Conservation (phyloP, 2,888 invertebrate genomes). For the Brenthis ino region DNA sequence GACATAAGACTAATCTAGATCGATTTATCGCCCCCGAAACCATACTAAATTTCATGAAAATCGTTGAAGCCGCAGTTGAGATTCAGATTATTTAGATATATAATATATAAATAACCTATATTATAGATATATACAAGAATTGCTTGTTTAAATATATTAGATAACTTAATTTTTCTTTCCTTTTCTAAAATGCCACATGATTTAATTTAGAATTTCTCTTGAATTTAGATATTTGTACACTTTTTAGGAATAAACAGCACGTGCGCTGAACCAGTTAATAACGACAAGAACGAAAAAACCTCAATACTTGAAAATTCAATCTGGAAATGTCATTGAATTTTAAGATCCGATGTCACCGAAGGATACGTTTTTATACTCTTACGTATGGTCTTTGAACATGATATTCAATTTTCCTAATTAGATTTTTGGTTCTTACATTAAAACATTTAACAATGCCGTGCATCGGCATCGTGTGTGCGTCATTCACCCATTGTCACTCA, state of each 20-base stretch:
- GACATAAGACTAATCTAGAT: no score
- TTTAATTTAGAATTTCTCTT: neutral
- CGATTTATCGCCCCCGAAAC: no score
- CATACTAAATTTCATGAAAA: no score
- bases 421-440: slow-evolving; percentile 44
- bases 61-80: no score
- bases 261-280: slow-evolving; percentile 30
- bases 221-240: slow-evolving; percentile 8
- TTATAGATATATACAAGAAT: no score
- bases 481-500: slow-evolving; percentile 42
- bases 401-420: slow-evolving; percentile 54
- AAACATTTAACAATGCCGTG: slow-evolving; percentile 42
- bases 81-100: no score
- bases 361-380: slow-evolving; percentile 24
- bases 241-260: slow-evolving; percentile 26
- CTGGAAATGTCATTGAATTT: slow-evolving; percentile 34
- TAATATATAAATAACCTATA: no score
- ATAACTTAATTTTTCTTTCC: neutral
- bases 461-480: slow-evolving; percentile 34
- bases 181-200: neutral
- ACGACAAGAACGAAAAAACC: slow-evolving; percentile 17
- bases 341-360: slow-evolving; percentile 27
- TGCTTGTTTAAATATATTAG: no score
- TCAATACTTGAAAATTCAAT: slow-evolving; percentile 26
- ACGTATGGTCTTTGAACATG: slow-evolving; percentile 33